Evolutionary conservation across 2,113 vertebrate genomes (phyloP), one percentile per base, ranked within the genome.

Genomic region (Cyrtonyx montezumae): DNA sequence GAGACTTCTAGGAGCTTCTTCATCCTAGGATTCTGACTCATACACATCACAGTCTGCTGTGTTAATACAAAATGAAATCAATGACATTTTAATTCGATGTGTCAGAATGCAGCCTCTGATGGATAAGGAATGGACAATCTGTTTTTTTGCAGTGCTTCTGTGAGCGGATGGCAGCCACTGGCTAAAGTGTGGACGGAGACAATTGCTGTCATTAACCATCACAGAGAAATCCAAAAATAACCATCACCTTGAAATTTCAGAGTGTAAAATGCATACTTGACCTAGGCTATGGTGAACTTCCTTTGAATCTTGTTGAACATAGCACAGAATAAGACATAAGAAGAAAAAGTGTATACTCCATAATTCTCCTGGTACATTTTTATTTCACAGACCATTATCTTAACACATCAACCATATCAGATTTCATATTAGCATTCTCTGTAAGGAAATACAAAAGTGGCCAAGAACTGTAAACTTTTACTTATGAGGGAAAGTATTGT

Each of bases 61-160:
- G n/a, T 71, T 76, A 87, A 69, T 48, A 53, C 26, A 76, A 68
- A 61, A 20, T 32, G 66, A 94, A 92, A 76, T 43, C 62, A 56
- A 13, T 58, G 32, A 17, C 8, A 82, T 89, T 91, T 95, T 92
- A 69, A 94, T 89, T 79, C 69, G 53, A 53, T 28, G 20, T 79
- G 67, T 73, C 67, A 82, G n/a, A 67, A 49, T 66, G 21, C 23
- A 69, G 69, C 12, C n/a, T 66, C 10, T 69, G 79, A 40, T 45
- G 12, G 17, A 28, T 82, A 61, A 91, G 59, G 32, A 91, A 76
- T 58, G 59, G 49, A 79, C 67, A 89, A 87, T 79, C 61, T 87
- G 53, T 78, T 53, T 28, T 82, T 82, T 87, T 73, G 19, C 40
- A 48, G 74, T 43, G 23, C 8, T 68, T 87, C 80, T 78, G 61